Evolutionary conservation across 2,888 invertebrate genomes (phyloP).

Genomic region (Stenchaetothrips biformis): DNA sequence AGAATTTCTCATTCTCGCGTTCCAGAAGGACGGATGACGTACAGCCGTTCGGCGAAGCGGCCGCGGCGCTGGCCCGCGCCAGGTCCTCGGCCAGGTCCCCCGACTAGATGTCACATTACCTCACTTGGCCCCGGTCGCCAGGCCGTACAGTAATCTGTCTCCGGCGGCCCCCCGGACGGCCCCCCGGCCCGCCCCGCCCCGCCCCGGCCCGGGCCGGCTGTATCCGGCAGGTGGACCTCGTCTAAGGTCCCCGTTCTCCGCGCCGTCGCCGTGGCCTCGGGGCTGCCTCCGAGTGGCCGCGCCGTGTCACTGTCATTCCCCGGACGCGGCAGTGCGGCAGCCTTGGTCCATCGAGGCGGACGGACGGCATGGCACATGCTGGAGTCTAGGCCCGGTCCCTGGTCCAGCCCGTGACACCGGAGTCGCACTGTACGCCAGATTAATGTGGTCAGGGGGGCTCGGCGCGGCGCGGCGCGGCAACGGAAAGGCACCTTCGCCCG

Average conservation of each 20-base stretch:
- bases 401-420: background rate
- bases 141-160: slow-evolving; percentile 13
- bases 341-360: background rate
- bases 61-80: background rate
- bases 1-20: background rate
- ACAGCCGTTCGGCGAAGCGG: background rate
- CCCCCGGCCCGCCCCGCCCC: too few species aligned
- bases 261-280: too few species aligned
- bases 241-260: too few species aligned
- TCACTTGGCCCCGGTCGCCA: background rate
- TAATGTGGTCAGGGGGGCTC: background rate
- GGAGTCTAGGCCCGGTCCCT: background rate
- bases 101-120: slow-evolving; percentile 20
- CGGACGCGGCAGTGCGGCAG: background rate
- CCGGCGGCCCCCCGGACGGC: background rate
- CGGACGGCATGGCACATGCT: background rate
- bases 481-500: too few species aligned
- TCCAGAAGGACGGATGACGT: background rate
- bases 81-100: background rate
- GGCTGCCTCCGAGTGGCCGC: too few species aligned
- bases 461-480: too few species aligned
- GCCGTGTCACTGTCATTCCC: too few species aligned
- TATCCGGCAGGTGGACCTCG: too few species aligned
- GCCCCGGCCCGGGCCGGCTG: too few species aligned
- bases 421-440: background rate